Evolutionary conservation across 2,888 invertebrate genomes (phyloP).

Genomic region (Sarcophaga subvicina): DNA sequence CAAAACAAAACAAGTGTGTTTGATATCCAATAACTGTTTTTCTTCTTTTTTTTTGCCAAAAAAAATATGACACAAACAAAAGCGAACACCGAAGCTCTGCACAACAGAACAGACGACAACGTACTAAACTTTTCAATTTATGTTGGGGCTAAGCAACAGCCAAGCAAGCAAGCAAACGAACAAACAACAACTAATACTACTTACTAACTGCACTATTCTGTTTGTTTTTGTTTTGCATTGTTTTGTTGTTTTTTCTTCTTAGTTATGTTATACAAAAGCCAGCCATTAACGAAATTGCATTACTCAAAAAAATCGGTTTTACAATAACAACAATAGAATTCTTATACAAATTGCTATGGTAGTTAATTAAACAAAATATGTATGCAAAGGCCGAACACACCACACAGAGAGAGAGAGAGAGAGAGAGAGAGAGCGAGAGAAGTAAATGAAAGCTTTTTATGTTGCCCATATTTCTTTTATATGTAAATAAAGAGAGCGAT

Average conservation of each 20-base stretch:
- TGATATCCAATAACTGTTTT: not conserved
- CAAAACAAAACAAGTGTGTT: no score
- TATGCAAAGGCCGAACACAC: not conserved
- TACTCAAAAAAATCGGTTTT: slow-evolving; percentile 19
- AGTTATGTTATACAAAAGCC: slow-evolving; percentile 45
- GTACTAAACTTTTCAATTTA: slow-evolving; percentile 59
- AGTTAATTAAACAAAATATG: not conserved
- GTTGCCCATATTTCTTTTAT: not conserved
- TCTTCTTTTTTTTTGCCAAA: not conserved
- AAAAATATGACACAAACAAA: not conserved
- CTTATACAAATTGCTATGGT: slow-evolving; percentile 14
- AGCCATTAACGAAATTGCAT: slow-evolving; percentile 33
- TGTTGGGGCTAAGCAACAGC: slow-evolving; percentile 57
- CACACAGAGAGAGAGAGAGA: not conserved
- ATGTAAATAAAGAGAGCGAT: no score
- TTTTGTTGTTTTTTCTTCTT: slow-evolving; percentile 34
- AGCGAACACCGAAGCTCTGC: slow-evolving; percentile 68
- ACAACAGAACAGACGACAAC: slow-evolving; percentile 74
- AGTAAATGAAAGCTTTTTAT: slow-evolving; percentile 17
- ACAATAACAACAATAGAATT: slow-evolving; percentile 29
- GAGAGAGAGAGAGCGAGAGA: not conserved
- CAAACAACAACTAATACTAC: no score
- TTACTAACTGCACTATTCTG: not conserved
- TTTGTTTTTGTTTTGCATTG: not conserved
- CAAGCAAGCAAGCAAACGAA: no score